Evolutionary conservation across 2,888 invertebrate species (phyloP).

Genomic region (Patella depressa): DNA sequence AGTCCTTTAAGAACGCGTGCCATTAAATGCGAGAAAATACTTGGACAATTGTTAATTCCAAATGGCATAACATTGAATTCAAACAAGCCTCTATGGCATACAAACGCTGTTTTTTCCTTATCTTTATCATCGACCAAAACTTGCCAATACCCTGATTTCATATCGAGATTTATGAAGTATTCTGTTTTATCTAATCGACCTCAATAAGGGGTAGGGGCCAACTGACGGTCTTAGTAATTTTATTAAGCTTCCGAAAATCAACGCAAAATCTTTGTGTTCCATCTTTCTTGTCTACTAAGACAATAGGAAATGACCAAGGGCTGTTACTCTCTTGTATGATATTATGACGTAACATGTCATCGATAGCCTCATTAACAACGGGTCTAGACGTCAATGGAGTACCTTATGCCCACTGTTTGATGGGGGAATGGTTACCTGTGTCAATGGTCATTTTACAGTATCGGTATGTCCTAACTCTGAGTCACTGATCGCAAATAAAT

Average conservation of each 20-base stretch:
- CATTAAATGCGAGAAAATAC: conserved; percentile 30
- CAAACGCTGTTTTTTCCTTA: conserved; percentile 34
- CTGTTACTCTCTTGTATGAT: not conserved
- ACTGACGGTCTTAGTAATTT: too few relatives aligned
- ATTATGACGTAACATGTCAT: not conserved
- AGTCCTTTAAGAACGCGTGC: conserved; percentile 28
- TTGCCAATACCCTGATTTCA: conserved; percentile 34
- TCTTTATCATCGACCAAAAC: conserved; percentile 30
- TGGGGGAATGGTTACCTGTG: too few relatives aligned
- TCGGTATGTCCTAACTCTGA: too few relatives aligned
- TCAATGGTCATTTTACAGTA: too few relatives aligned
- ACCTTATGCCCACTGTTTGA: too few relatives aligned
- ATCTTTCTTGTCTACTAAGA: not conserved
- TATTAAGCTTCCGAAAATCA: not conserved
- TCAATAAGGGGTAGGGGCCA: too few relatives aligned
- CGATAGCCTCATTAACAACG: too few relatives aligned
- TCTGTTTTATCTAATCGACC: not conserved
- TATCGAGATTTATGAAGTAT: too few relatives aligned
- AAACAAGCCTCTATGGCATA: conserved; percentile 33
- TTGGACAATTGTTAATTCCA: conserved; percentile 31
- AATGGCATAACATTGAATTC: conserved; percentile 34
- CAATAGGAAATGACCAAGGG: not conserved
- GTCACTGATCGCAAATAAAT: too few relatives aligned
- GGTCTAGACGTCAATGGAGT: too few relatives aligned
- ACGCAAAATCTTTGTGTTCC: not conserved